A percentile compares a stretch with the other conserved stretches of the same genome.
Evolutionary conservation across 2,888 invertebrate genomes (phyloP).

Genomic region (Temnothorax unifasciatus): DNA sequence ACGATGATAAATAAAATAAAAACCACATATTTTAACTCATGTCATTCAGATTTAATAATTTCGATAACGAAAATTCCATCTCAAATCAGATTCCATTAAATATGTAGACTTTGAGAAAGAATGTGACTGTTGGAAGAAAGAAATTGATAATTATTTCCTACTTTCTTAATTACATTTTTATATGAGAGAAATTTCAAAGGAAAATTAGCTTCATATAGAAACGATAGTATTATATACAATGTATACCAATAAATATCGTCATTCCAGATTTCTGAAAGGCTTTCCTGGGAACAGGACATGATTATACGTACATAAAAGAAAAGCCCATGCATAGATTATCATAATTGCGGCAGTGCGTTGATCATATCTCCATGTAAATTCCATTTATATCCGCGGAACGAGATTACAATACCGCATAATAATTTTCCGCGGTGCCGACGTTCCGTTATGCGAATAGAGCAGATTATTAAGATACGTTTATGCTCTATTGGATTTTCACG

Average conservation of each 20-base stretch:
- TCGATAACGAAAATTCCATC: neutral
- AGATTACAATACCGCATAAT: slow-evolving; percentile 46
- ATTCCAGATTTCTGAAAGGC: neutral
- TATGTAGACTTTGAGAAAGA: neutral
- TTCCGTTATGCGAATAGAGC: slow-evolving; percentile 29
- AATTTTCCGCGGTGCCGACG: slow-evolving; percentile 36
- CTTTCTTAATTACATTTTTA: neutral
- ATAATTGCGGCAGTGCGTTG: slow-evolving; percentile 27
- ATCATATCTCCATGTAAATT: slow-evolving; percentile 30
- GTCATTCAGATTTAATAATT: neutral
- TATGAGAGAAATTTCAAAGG: neutral
- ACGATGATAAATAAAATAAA: neutral
- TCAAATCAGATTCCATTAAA: neutral
- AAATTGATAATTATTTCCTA: slow-evolving; percentile 1
- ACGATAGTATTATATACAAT: neutral
- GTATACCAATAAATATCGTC: neutral
- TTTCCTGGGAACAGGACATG: neutral
- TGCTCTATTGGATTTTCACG: slow-evolving; percentile 54
- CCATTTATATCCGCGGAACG: slow-evolving; percentile 29
- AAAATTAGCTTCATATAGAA: neutral
- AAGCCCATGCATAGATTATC: slow-evolving; percentile 28
- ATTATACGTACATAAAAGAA: slow-evolving; percentile 13
- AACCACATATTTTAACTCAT: neutral
- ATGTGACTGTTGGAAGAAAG: neutral
- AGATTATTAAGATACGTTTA: slow-evolving; percentile 56